Percentiles rank a stretch among this genome's conserved stretches.
Conservation (phyloP, 2,113 vertebrate genomes). For the Potamarius usumacintae region DNA sequence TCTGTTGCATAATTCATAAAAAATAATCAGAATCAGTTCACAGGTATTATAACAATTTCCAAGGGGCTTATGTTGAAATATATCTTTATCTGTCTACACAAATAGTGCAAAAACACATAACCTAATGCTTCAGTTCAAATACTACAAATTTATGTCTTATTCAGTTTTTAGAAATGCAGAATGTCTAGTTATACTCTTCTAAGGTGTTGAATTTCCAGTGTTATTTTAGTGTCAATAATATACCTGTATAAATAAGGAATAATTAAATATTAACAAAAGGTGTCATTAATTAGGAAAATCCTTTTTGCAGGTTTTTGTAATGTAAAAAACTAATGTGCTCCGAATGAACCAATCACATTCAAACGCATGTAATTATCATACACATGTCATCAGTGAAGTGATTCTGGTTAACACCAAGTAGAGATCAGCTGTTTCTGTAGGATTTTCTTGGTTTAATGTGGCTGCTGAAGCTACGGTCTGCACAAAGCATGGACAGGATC, state of each 20-base stretch:
- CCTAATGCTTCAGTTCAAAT: not conserved
- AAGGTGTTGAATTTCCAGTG: not conserved
- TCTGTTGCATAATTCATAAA: constrained; percentile 36
- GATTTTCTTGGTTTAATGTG: not conserved
- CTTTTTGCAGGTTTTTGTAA: not conserved
- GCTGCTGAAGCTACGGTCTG: not conserved
- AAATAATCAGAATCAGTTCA: constrained; percentile 35
- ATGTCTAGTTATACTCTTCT: too few species aligned
- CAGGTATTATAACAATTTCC: not conserved
- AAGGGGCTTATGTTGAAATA: not conserved
- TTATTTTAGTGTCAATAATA: not conserved
- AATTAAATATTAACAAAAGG: not conserved
- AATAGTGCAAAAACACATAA: not conserved
- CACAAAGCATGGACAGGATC: not conserved
- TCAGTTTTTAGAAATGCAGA: not conserved
- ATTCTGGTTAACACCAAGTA: not conserved
- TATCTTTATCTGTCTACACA: not conserved
- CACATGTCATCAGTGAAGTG: not conserved
- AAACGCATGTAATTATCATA: not conserved
- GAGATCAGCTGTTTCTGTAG: not conserved
- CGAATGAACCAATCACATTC: not conserved
- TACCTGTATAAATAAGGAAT: not conserved
- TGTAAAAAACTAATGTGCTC: not conserved
- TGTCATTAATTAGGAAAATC: not conserved
- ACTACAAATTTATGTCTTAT: not conserved